Percentiles rank a stretch among this genome's conserved stretches.
phyloP scores from a whole-genome alignment of 2,797 vertebrate genomes.

The Darevskia nairensis region DNA sequence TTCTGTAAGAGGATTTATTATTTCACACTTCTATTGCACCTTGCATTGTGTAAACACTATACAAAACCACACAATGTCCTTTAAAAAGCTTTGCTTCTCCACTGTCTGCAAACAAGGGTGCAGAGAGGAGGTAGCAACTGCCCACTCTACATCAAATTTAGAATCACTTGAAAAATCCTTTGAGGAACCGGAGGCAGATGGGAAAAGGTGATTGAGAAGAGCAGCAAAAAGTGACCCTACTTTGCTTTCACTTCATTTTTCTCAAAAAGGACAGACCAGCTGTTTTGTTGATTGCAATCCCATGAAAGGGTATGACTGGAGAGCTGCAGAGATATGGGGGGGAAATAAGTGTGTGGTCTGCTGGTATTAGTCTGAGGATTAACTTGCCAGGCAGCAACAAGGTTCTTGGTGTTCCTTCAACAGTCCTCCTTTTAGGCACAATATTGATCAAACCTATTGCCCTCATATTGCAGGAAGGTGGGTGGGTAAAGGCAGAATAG shows the following conservation, averaged over 20 bases:
- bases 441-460: background rate
- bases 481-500: background rate
- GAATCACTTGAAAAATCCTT: background rate
- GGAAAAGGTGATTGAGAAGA: background rate
- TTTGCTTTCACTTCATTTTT: background rate
- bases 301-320: background rate
- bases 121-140: no score
- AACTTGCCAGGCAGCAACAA: no score
- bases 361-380: no score
- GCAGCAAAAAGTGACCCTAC: background rate
- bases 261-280: background rate
- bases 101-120: no score
- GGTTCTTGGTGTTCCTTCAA: no score
- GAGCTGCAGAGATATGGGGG: background rate
- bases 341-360: background rate
- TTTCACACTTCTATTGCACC: background rate
- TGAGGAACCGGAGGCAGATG: background rate
- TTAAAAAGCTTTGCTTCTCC: background rate
- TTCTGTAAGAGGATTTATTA: slow-evolving; percentile 23
- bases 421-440: no score
- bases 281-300: no score
- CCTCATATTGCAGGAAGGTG: background rate
- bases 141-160: background rate
- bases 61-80: slow-evolving; percentile 4
- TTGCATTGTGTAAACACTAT: slow-evolving; percentile 5